Evolutionary conservation across 2,888 invertebrate genomes (phyloP).

Genomic region (Chironomus riparius): DNA sequence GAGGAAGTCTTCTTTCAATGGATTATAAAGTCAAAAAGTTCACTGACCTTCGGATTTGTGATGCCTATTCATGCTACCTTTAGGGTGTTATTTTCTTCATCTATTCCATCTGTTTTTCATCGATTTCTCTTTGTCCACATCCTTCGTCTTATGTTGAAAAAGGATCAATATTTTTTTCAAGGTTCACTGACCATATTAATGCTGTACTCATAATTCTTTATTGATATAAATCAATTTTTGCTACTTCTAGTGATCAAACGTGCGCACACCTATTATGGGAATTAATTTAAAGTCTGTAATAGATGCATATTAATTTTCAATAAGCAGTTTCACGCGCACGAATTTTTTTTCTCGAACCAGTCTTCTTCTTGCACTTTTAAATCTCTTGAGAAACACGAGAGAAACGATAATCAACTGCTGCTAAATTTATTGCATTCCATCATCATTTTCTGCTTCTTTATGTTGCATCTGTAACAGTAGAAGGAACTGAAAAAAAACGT

Average conservation of each 20-base stretch:
- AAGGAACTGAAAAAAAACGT: neutral
- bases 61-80: neutral
- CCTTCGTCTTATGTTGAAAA: neutral
- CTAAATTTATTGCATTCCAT: neutral
- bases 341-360: too few relatives aligned
- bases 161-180: neutral
- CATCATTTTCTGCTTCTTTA: too few relatives aligned
- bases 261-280: too few relatives aligned
- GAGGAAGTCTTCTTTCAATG: neutral
- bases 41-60: neutral
- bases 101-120: neutral
- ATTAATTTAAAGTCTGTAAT: too few relatives aligned
- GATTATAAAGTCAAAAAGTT: constrained; percentile 8
- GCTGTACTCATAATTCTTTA: neutral
- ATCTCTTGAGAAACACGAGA: too few relatives aligned
- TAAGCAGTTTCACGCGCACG: too few relatives aligned
- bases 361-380: too few relatives aligned
- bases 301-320: too few relatives aligned
- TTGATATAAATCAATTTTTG: neutral
- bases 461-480: neutral
- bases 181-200: constrained; percentile 17
- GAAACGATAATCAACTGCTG: too few relatives aligned
- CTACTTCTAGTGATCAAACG: too few relatives aligned
- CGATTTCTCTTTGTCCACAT: constrained; percentile 9
- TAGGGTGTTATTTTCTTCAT: neutral